Base-by-base conservation (phyloP, 2,888 invertebrate species). In the Dynastes hyllus region DNA sequence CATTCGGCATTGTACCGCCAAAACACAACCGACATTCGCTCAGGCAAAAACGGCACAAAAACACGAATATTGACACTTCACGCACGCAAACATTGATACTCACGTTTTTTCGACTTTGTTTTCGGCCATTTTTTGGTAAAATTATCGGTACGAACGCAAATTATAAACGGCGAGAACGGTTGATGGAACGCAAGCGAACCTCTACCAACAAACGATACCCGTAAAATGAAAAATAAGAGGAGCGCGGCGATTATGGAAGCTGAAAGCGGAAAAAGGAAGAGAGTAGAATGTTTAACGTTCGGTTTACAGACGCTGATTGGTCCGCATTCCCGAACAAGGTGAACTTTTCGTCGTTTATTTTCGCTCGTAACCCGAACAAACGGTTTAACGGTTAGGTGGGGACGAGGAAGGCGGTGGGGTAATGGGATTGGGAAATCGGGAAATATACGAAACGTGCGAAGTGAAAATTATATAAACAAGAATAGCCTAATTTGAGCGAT, bases 61-160 rank as follows among this genome's bases (percentile, higher is more conserved):
- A 81, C 84, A 83, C 11, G 50, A 40, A 61, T 69, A 79, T 22
- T n/a, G 22, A 53, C 55, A 58, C 78, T 16, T 53, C 55, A 78
- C 78, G 53, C 65, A 77, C 66, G 29, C 16, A 76, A 16, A 67
- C 58, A 55, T 22, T 29, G 45, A 73, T 86, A 93, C 93, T 93
- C 91, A 93, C 93, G 92, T 92, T 88, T 91, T 91, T 88, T 93
- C 92, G 82, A 91, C 90, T 82, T 86, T 89, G 81, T 89, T 89
- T 89, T 93, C 93, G 89, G 93, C 93, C 93, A 93, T 93, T 78
- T 75, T 78, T 37, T 45, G 45, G 2, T 53, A 45, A 61, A 78
- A 76, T 53, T 76, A 67, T 53, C 73, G 73, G 45, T 51, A 76
- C 55, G 66, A 78, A 75, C 55, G 37, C 9, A 65, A 58, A 53